Conservation (phyloP, 1,140 invertebrate species). For the Neodiprion pinetum region DNA sequence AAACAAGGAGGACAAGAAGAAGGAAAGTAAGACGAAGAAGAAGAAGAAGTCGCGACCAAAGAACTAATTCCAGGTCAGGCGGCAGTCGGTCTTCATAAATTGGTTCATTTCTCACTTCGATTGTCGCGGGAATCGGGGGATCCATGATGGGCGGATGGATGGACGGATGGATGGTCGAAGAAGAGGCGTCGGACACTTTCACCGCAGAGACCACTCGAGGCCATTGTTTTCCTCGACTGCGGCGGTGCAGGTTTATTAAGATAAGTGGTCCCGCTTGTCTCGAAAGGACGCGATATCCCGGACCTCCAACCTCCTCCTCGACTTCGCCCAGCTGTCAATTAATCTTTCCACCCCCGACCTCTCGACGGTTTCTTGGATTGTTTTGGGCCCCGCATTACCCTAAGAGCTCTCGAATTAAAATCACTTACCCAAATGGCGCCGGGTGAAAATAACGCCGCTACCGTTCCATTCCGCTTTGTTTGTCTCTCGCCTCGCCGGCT, state of each 20-base stretch:
- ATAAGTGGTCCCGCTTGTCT: slow-evolving; percentile 6
- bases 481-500: background rate
- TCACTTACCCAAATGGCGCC: slow-evolving; percentile 2
- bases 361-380: background rate
- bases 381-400: background rate
- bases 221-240: background rate
- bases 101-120: slow-evolving; percentile 4
- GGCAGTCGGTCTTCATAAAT: slow-evolving; percentile 2
- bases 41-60: background rate
- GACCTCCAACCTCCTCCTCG: background rate
- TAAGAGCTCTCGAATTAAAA: slow-evolving; percentile 4
- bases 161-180: background rate
- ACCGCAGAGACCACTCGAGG: background rate
- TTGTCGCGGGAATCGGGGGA: background rate
- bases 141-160: background rate
- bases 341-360: background rate
- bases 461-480: slow-evolving; percentile 1
- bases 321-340: background rate
- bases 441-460: slow-evolving; percentile 2
- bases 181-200: background rate
- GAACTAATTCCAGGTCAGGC: background rate
- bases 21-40: background rate
- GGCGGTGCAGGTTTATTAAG: background rate
- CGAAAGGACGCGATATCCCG: background rate
- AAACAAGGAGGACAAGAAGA: background rate